Evolutionary conservation across 2,113 vertebrate genomes (phyloP).

Genomic region (Melanotaenia duboulayi): DNA sequence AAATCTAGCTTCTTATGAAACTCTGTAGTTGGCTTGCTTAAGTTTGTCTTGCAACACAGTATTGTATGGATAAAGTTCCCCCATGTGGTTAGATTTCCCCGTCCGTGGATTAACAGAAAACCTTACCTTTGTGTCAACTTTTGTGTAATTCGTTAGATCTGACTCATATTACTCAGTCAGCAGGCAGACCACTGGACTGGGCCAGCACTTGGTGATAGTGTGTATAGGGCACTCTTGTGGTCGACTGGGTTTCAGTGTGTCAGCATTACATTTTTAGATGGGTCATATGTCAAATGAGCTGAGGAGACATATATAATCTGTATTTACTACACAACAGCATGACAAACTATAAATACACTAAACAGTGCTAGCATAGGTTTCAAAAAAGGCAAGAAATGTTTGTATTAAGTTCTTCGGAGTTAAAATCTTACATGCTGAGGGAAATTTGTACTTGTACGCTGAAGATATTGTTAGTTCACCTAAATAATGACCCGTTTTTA

Average conservation of each 20-base stretch:
- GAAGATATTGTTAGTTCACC: conserved; percentile 34
- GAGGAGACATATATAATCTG: conserved; percentile 69
- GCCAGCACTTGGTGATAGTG: conserved; percentile 35
- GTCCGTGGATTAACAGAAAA: conserved; percentile 46
- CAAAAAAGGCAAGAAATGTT: conserved; percentile 43
- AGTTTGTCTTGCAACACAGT: conserved; percentile 61
- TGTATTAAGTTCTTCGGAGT: conserved; percentile 36
- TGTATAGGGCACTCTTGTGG: conserved; percentile 53
- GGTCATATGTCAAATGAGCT: conserved; percentile 72
- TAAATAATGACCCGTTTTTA: conserved; percentile 33
- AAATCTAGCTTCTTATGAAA: conserved; percentile 69
- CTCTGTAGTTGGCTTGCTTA: conserved; percentile 60
- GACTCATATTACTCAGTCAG: conserved; percentile 15
- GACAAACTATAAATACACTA: conserved; percentile 70
- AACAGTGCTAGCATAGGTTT: conserved; percentile 37
- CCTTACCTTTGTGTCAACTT: conserved; percentile 46
- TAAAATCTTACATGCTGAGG: conserved; percentile 31
- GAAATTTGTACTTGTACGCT: conserved; percentile 11
- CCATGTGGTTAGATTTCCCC: conserved; percentile 46
- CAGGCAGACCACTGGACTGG: conserved; percentile 36
- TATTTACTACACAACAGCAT: conserved; percentile 67
- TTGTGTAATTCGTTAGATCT: conserved; percentile 36
- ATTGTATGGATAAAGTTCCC: conserved; percentile 67
- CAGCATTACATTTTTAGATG: conserved; percentile 76
- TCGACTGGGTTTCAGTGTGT: conserved; percentile 66